Evolutionary conservation across 2,797 vertebrate genomes (phyloP), one percentile per base, ranked within the genome.

Genomic region (Eutrigla gurnardus): DNA sequence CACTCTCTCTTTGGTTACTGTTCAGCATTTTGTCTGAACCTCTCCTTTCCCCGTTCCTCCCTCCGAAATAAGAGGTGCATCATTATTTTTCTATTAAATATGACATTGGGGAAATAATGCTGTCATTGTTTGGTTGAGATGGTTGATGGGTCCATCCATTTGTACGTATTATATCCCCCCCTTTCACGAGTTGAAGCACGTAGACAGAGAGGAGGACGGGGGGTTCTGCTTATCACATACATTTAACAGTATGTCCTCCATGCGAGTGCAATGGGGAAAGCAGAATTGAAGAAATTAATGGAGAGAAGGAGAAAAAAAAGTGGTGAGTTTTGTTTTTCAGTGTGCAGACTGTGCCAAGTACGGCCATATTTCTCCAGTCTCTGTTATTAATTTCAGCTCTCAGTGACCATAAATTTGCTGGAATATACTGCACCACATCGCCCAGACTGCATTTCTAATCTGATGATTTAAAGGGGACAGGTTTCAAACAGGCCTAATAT

Each of bases 381-480:
- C 32, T 50, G 46, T 86, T 88, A 83, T 87, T 85, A 83, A 81
- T 83, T 65, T 59, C 62, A 73, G 71, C 63, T 65, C 63, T 68
- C 50, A 70, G 67, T 81, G 75, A 81, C 66, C 64, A 80, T 88
- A 82, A 88, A 89, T 89, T 77, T 70, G 55, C n/a, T 60, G 80
- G 59, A 85, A 87, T 79, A 69, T 75, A 60, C 35, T 69, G 67
- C 40, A 70, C 64, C 62, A 53, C 75, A 72, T 80, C 78, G 78
- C 36, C 75, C 74, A 62, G 42, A 75, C 73, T 66, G 52, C 72
- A 75, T 78, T 79, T 76, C 17, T 67, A 70, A 79, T 73, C 57
- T 73, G 42, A 72, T 82, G 75, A 82, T 85, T 77, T 80, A 45
- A 82, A 52, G 50, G 1, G 18, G 36, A 70, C 70, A 32, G 47